A percentile compares a stretch with the other conserved stretches of the same genome.
phyloP scores from a whole-genome alignment of 2,113 vertebrate species.

The Aegypius monachus region DNA sequence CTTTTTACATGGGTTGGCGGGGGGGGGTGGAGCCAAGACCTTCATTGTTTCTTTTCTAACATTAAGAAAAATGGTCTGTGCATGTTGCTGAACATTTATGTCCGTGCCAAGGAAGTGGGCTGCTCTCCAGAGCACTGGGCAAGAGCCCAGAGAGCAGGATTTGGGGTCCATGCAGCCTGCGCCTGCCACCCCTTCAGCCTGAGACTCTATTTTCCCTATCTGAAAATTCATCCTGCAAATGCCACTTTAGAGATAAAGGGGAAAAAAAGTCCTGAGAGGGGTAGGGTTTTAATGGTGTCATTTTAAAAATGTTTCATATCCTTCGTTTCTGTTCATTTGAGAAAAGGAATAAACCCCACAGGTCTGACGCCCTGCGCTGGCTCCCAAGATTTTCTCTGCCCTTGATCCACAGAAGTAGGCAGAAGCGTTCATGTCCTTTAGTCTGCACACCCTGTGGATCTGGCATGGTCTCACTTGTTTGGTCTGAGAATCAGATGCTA shows the following conservation, averaged over 20 bases:
- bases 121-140: background rate
- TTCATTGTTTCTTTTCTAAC: background rate
- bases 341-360: background rate
- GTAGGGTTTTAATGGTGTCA: background rate
- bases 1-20: background rate
- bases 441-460: background rate
- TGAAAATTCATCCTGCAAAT: background rate
- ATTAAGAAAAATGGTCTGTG: background rate
- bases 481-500: background rate
- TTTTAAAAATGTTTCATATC: background rate
- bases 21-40: background rate
- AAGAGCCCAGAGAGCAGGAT: background rate
- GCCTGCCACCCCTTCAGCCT: fast-evolving
- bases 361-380: background rate
- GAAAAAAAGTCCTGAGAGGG: background rate
- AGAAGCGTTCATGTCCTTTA: background rate
- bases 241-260: background rate
- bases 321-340: background rate
- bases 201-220: background rate
- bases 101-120: background rate
- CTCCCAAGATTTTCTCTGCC: background rate
- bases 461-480: background rate
- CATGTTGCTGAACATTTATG: background rate
- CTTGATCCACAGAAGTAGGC: background rate
- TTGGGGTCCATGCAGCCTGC: background rate